A percentile compares a stretch with the other conserved stretches of the same genome.
Conservation (phyloP, 2,888 invertebrate species). For the Caenorhabditis macrosperma region DNA sequence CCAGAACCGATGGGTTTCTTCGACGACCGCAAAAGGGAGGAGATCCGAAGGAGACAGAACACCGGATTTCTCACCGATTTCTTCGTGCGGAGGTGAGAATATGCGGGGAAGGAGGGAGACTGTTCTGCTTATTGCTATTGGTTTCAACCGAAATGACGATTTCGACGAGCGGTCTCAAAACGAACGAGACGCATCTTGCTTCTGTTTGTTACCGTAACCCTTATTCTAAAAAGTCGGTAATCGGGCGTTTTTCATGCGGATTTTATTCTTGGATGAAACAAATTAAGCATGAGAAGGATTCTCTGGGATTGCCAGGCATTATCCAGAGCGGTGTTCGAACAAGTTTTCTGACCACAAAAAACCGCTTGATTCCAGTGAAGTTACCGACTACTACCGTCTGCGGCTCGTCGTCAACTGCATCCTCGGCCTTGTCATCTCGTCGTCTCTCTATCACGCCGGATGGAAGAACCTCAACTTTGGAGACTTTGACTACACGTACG, state of each 20-base stretch:
- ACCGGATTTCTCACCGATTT: slow-evolving; percentile 59
- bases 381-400: slow-evolving; percentile 69
- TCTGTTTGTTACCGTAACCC: too few relatives aligned
- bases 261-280: too few relatives aligned
- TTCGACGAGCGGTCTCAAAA: too few relatives aligned
- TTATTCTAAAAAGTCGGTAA: too few relatives aligned
- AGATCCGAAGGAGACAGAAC: slow-evolving; percentile 47
- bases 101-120: not conserved
- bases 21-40: slow-evolving; percentile 53
- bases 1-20: slow-evolving; percentile 60
- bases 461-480: slow-evolving; percentile 78
- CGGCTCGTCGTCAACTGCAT: slow-evolving; percentile 70
- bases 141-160: too few relatives aligned
- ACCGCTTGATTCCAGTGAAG: slow-evolving; percentile 74
- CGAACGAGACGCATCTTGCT: too few relatives aligned
- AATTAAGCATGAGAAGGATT: too few relatives aligned
- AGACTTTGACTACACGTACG: slow-evolving; percentile 65
- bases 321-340: too few relatives aligned
- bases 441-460: slow-evolving; percentile 69
- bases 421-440: slow-evolving; percentile 69
- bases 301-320: too few relatives aligned
- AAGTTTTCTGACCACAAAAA: too few relatives aligned
- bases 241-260: too few relatives aligned
- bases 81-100: slow-evolving; percentile 57
- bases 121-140: too few relatives aligned